A percentile compares a stretch with the other conserved stretches of the same genome.
Evolutionary conservation across 2,113 vertebrate species (phyloP).

Genomic region (Hemiscyllium ocellatum): DNA sequence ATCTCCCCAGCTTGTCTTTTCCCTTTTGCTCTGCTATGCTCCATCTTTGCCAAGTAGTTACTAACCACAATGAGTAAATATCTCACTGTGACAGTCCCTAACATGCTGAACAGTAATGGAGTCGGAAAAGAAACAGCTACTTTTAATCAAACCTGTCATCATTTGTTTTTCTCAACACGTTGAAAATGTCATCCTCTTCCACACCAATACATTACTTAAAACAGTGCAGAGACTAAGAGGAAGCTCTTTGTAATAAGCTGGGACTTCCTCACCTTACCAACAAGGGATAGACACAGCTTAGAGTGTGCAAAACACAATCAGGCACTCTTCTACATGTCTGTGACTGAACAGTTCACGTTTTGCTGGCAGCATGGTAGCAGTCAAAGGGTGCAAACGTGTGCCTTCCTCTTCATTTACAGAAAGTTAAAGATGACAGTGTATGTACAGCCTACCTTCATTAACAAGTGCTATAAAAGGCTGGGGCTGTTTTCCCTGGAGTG

Average conservation of each 20-base stretch:
- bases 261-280: not conserved
- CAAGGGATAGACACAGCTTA: not conserved
- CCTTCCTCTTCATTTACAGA: not conserved
- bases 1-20: not conserved
- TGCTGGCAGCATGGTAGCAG: not conserved
- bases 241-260: not conserved
- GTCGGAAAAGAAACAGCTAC: conserved; percentile 25
- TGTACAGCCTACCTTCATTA: not conserved
- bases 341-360: not conserved
- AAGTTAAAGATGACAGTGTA: not conserved
- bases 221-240: not conserved
- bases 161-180: conserved; percentile 29
- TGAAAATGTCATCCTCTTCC: conserved; percentile 7
- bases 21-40: conserved; percentile 22
- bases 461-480: not conserved
- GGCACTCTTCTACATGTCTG: not conserved
- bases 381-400: not conserved
- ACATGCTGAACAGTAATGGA: conserved; percentile 36
- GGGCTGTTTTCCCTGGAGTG: no score
- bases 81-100: conserved; percentile 29
- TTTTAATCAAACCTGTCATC: conserved; percentile 38
- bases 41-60: not conserved
- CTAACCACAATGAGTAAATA: conserved; percentile 28
- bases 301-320: not conserved
- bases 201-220: conserved; percentile 10